Base-by-base conservation (phyloP, 2,797 vertebrate species). In the Natrix natrix region DNA sequence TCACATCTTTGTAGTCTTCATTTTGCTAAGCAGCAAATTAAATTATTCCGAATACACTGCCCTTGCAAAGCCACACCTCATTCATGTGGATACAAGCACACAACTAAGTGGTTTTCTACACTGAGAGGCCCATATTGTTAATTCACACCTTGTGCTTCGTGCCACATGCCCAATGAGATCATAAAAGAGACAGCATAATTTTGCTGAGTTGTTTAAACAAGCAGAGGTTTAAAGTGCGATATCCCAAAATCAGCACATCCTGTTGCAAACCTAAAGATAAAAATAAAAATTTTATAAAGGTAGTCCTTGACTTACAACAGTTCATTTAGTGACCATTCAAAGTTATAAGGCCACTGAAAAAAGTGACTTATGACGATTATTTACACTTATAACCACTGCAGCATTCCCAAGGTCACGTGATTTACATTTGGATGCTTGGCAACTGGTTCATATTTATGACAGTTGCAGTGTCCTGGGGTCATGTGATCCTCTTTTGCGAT, bases 121-220 rank as follows among this genome's bases (percentile, higher is more conserved):
- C 28, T 54, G 4, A 0, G 4, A 93, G 22, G 63, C 37, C 60
- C 1, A 91, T 60, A 52, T 37, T 43, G 66, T 95, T 26, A 26
- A 87, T 10, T 63, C 93, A 69, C 86, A 91, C 54, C 69, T 89
- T 63, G 7, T 56, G 48, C 24, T 28, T 74, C 78, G 43, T 20
- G 3, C 89, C 22, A 48, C 56, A 56, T 0, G 92, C 63, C 37
- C 24, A 28, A 69, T 48, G 55, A 22, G 60, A 88, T 88, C 69
- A 88, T 54, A 92, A 32, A 28, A 87, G 24, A 94, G 88, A 91
- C 91, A n/a, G 48, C 13, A 55, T 4, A 1, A 56, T 88, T 94
- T 91, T 93, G 28, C 90, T 28, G 87, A 93, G 61, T 28, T 55
- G 54, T 90, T 92, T 10, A 37, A 87, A 92, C 48, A 92, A 91